Conservation (phyloP, 2,888 invertebrate species). For the Apamea crenata region DNA sequence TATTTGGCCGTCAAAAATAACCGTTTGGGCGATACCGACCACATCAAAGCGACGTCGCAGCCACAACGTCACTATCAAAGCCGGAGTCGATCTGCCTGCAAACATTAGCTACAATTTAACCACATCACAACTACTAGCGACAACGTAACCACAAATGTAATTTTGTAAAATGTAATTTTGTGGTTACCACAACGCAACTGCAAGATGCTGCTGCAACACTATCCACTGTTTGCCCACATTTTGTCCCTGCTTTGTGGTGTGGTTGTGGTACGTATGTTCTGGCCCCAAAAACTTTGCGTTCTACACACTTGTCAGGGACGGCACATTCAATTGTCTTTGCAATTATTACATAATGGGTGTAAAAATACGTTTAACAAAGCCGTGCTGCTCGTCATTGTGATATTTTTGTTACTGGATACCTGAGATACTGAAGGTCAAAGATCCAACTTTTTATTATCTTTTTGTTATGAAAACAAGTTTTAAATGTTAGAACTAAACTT, state of each 20-base stretch:
- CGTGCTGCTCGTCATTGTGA: not conserved
- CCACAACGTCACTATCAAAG: not conserved
- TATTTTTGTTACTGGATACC: not conserved
- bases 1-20: not conserved
- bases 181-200: not conserved
- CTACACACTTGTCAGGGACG: not conserved
- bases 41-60: not conserved
- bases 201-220: not conserved
- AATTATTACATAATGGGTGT: not conserved
- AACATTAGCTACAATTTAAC: not conserved
- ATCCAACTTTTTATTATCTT: not conserved
- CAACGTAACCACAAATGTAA: not conserved
- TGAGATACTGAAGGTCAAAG: not conserved
- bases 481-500: not conserved
- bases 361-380: not conserved
- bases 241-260: not conserved
- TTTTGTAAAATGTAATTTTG: not conserved
- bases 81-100: not conserved
- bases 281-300: not conserved
- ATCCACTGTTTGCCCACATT: not conserved
- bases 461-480: not conserved
- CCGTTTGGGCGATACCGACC: not conserved
- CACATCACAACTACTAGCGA: not conserved
- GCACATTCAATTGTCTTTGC: not conserved
- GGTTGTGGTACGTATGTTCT: not conserved